Evolutionary conservation across 2,888 invertebrate species (phyloP), one percentile per base, ranked within the genome.

Genomic region (Tholera decimalis): DNA sequence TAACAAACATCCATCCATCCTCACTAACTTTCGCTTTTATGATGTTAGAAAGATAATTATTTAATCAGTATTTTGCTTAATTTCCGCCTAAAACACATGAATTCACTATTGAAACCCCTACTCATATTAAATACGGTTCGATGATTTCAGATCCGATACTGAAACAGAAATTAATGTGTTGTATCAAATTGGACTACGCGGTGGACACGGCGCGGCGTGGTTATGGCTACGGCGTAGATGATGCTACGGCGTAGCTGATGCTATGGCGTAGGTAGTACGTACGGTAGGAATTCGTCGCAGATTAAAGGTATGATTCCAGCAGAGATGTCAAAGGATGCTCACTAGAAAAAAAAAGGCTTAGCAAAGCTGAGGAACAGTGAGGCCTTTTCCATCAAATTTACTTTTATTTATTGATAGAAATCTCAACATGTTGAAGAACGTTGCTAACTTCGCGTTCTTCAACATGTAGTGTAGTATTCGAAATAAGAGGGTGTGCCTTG

Each of bases 231-330:
- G 69, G 35, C 18, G 13, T n/a, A n/a, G n/a, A n/a, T n/a, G n/a
- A n/a, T n/a, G n/a, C 70, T 70, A 74, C 68, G 73, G 53, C 49
- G 74, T 68, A 73, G 73, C 39, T 22, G 26, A 18, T n/a, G 56
- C 73, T 73, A 57, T 47, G 69, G 35, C 18, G 13, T n/a, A n/a
- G n/a, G n/a, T n/a, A n/a, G n/a, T n/a, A n/a, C n/a, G n/a, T n/a
- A n/a, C n/a, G 70, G 53, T 70, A 73, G 54, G 54, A 26, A 15
- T 56, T 28, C 50, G 61, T 73, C 61, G 74, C 74, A 54, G 72
- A 73, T 73, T 67, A 73, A 28, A 33, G 33, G 39, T 28, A 9
- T 28, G 28, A 11, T 28, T 5, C 5, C 28, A 46, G 1, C 9
- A 6, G 3, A 47, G 11, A 18, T 28, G 26, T 9, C 4, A n/a